These are phyloP conservation scores for Arge pagana DNA, from an alignment of 2,888 invertebrate genomes.

Conservation along the genomic window DNA sequence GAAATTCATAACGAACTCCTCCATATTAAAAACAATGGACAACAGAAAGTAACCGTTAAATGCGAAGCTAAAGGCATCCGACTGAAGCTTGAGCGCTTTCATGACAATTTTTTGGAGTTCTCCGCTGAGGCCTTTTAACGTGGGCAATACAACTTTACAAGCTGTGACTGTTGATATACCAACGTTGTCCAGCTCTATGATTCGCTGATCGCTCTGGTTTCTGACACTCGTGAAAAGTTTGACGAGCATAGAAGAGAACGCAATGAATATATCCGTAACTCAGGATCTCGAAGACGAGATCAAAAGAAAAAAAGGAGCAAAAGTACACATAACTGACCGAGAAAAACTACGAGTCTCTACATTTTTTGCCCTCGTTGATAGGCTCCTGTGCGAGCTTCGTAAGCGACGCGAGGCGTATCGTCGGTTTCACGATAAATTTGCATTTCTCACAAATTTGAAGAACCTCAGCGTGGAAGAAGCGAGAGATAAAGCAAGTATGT, in stretches of 20 bases:
- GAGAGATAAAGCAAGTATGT: constrained; percentile 5
- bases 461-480: background rate
- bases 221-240: constrained; percentile 5
- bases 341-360: constrained; percentile 17
- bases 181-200: constrained; percentile 24
- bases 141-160: constrained; percentile 22
- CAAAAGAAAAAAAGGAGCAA: background rate
- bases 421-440: background rate
- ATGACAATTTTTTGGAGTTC: constrained; percentile 26
- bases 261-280: background rate
- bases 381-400: constrained; percentile 2
- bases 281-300: constrained; percentile 9
- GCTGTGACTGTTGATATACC: constrained; percentile 22
- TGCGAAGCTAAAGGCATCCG: constrained; percentile 26
- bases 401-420: background rate
- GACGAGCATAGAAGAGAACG: constrained; percentile 15
- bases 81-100: constrained; percentile 25
- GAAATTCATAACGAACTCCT: constrained; percentile 20
- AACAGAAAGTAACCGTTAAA: constrained; percentile 20
- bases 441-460: background rate
- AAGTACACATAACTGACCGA: constrained; percentile 11
- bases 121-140: constrained; percentile 21
- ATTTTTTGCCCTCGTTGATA: constrained; percentile 7
- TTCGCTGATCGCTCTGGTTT: constrained; percentile 11
- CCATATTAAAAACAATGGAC: constrained; percentile 20